Base-by-base conservation (phyloP, 53 echinoderm and acorn worm species). In the Henricia sp. region DNA sequence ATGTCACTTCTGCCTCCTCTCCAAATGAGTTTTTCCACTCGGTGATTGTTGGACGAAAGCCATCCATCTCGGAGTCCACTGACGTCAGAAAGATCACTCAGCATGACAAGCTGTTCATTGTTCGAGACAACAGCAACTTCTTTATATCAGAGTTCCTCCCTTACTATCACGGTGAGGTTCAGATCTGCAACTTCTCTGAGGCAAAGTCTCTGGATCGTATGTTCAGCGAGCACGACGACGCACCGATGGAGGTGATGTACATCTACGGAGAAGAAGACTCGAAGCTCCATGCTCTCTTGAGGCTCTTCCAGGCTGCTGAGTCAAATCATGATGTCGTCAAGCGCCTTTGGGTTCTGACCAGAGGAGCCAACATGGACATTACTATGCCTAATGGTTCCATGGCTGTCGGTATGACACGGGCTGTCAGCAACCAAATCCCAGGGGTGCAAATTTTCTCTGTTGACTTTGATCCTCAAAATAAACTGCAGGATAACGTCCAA, bases 21-120 rank as follows among this genome's bases (percentile, higher is more conserved):
- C 89, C 89, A 28, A 92, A 84, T 38, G 91, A 94, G 35, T 83
- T 96, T 65, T 94, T 93, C 89, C 96, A 96, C 67, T 91, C 89
- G 39, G 83, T 95, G 1, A 71, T 93, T n/a, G 75, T 93, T 24
- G 93, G 93, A 52, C 82, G 89, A 35, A 93, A 95, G 71, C 56
- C 93, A 12, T 75, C 75, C 2, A 25, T 57, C 21, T 36, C 72
- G 19, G 74, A 74, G 23, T 41, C 1, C 3, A 46, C 42, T 57
- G 23, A 60, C 42, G 14, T 1, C 1, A 17, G 35, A 21, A 40
- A 57, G 28, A 28, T 43, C 29, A 77, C 62, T 21, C 41, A 77
- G 28, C 77, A 60, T n/a, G 69, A 69, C 33, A 72, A 72, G 72
- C 28, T 85, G 34, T n/a, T 85, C 40, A 72, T 85, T 21, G 62